phyloP scores from a whole-genome alignment of 2,113 vertebrate species.

The Alethe diademata region DNA sequence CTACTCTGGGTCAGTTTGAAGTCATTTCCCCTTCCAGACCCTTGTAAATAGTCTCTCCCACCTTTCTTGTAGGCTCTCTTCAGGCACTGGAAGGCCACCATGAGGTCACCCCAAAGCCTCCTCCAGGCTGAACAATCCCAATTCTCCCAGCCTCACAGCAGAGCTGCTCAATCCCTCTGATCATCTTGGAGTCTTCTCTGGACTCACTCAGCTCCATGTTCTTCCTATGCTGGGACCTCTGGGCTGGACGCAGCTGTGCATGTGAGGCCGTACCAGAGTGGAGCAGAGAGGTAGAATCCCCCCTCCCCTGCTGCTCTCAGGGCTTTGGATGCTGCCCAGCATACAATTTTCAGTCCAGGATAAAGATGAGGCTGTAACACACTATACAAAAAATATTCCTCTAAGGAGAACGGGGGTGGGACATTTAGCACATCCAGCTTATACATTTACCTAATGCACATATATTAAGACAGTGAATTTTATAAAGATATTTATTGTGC shows the following conservation, averaged over 20 bases:
- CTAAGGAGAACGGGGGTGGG: neutral
- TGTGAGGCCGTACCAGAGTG: neutral
- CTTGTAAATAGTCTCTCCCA: neutral
- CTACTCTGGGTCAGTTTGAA: neutral
- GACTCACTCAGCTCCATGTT: neutral
- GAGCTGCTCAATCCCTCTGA: neutral
- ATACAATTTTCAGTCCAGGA: neutral
- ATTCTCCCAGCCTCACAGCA: neutral
- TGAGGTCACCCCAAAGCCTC: neutral
- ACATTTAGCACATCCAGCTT: neutral
- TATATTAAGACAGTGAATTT: neutral
- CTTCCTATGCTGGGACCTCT: neutral
- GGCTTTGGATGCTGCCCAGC: neutral
- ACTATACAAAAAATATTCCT: neutral
- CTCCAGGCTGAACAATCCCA: neutral
- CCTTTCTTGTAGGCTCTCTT: neutral
- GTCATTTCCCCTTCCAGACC: neutral
- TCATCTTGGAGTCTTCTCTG: neutral
- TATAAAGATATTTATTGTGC: slow-evolving; percentile 78
- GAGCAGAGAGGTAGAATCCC: neutral
- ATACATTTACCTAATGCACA: neutral
- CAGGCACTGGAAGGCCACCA: neutral
- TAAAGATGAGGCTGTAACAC: neutral
- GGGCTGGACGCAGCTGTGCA: neutral
- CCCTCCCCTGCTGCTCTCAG: neutral